Evolutionary conservation across 2,888 invertebrate species (phyloP).

Genomic region (Anodontia alba): DNA sequence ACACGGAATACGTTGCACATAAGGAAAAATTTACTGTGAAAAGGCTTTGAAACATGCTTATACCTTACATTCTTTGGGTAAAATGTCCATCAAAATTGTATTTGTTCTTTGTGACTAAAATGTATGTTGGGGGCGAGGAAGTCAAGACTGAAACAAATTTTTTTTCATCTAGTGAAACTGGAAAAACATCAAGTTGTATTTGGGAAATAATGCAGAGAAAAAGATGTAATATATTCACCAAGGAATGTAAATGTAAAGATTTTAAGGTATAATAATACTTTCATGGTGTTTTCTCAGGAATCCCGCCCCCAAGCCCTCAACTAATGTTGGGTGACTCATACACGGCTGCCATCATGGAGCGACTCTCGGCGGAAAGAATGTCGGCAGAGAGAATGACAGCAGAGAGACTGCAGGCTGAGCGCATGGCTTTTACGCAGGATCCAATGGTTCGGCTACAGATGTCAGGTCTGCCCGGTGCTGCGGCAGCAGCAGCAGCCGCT

Average conservation of each 20-base stretch:
- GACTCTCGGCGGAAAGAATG: constrained; percentile 88
- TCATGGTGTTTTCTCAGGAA: constrained; percentile 69
- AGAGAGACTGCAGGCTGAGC: constrained; percentile 87
- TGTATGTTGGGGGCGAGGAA: too few species aligned
- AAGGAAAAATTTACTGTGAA: constrained; percentile 39
- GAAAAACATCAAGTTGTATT: too few species aligned
- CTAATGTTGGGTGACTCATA: constrained; percentile 55
- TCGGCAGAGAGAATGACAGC: constrained; percentile 85
- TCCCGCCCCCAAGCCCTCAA: constrained; percentile 60
- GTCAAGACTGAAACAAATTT: too few species aligned
- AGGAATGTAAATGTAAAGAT: neutral
- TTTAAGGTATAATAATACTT: too few species aligned
- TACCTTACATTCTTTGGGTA: too few species aligned
- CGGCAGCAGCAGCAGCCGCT: constrained; percentile 67
- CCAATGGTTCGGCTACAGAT: constrained; percentile 97
- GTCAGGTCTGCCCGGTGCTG: constrained; percentile 89
- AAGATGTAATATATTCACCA: too few species aligned
- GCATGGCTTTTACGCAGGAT: constrained; percentile 91
- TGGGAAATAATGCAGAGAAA: too few species aligned
- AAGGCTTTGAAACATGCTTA: constrained; percentile 30
- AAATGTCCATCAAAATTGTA: too few species aligned
- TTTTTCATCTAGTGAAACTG: too few species aligned
- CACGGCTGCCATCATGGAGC: constrained; percentile 65
- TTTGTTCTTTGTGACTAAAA: too few species aligned
- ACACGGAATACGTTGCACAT: too few species aligned